Base-by-base conservation (phyloP, 1,140 invertebrate species). In the Condylostylus longicornis region DNA sequence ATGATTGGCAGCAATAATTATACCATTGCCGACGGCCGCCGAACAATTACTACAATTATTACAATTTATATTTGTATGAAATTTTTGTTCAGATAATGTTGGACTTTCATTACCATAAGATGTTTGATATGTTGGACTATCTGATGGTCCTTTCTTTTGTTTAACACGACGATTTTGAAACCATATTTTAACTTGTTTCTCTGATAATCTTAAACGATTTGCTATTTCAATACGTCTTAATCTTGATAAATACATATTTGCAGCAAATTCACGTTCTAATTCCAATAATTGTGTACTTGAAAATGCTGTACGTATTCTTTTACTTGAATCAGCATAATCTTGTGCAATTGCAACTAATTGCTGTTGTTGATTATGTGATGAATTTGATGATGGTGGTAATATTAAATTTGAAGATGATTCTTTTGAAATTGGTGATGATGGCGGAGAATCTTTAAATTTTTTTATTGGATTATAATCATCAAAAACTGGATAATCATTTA, bases 121-220 rank as follows among this genome's bases (percentile, higher is more conserved):
- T n/a, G n/a, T n/a, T n/a, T n/a, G n/a, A n/a, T 55, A 58, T 3
- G 54, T 59, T 21, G 56, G 52, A 28, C 52, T 58, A 31, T 59
- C 56, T 10, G 56, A 53, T 46, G 79, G 79, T 47, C 79, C 82
- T 51, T 91, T 91, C 68, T 93, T 91, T 56, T 87, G 74, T 53
- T 93, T 93, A 3, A 93, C 89, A 4, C 88, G 68, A 10, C 79
- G 68, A 54, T 90, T 90, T 58, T 93, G 87, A 53, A 93, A 61
- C 89, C 89, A 94, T 37, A 93, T 93, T 61, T 89, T 93, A 27
- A 93, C 86, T 64, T 93, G 88, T 56, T 94, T 95, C 62, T 94
- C 89, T 0, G 84, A 88, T 1, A 95, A 60, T 17, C 79, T 73
- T 34, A 94, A 62, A 45, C 82, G 76, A 5, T 84, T 88, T 1